Conservation (phyloP, 2,797 vertebrate species). For the Myotis planiceps region DNA sequence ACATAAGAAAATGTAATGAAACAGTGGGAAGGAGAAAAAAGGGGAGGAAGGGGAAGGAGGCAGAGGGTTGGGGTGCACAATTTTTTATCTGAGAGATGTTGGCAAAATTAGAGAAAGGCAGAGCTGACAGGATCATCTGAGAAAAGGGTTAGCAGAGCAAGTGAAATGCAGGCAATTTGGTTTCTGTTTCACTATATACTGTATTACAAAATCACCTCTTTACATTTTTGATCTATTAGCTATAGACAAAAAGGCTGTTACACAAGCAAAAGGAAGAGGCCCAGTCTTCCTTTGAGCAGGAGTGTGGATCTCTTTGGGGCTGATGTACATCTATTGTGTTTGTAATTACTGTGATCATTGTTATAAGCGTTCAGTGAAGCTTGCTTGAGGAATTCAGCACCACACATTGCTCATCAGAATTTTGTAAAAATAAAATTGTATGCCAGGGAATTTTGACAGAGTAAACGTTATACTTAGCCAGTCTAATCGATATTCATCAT, state of each 20-base stretch:
- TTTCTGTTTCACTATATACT: slow-evolving; percentile 55
- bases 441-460: slow-evolving; percentile 61
- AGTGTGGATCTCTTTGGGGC: slow-evolving; percentile 74
- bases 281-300: slow-evolving; percentile 66
- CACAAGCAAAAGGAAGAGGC: slow-evolving; percentile 44
- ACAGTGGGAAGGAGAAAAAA: slow-evolving; percentile 57
- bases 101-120: slow-evolving; percentile 48
- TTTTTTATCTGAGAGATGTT: slow-evolving; percentile 46
- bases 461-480: slow-evolving; percentile 29
- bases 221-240: slow-evolving; percentile 49
- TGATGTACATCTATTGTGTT: slow-evolving; percentile 74
- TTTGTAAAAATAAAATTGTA: slow-evolving; percentile 60
- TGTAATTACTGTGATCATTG: slow-evolving; percentile 80
- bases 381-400: slow-evolving; percentile 66
- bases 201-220: slow-evolving; percentile 29
- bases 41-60: slow-evolving; percentile 22
- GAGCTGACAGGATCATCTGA: slow-evolving; percentile 71
- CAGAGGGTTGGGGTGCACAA: slow-evolving; percentile 1
- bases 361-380: slow-evolving; percentile 65
- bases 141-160: slow-evolving; percentile 63
- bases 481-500: not conserved
- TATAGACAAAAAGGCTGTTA: slow-evolving; percentile 58
- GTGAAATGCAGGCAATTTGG: not conserved
- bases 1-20: slow-evolving; percentile 82
- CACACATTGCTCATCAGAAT: slow-evolving; percentile 56